Conservation (phyloP, 2,888 invertebrate genomes). For the Ectobius pallidus region DNA sequence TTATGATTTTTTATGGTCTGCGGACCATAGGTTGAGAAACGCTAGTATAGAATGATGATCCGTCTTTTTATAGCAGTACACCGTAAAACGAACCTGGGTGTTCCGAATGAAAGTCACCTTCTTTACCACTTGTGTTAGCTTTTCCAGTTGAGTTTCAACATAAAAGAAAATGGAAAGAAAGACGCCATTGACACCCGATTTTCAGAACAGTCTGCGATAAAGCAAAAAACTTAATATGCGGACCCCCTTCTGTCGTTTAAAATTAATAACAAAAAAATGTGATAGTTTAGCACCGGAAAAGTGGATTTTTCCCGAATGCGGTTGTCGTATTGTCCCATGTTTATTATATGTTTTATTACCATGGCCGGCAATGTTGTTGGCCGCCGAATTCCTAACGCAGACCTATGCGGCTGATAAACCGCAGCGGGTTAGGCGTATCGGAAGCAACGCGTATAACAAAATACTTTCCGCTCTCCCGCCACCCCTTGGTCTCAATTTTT, state of each 20-base stretch:
- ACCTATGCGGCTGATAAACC: conserved; percentile 9
- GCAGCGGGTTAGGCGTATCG: conserved; percentile 22
- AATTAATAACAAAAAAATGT: conserved; percentile 1
- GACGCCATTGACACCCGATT: no score
- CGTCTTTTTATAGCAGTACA: no score
- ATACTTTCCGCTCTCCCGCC: not conserved
- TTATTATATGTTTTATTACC: conserved; percentile 25
- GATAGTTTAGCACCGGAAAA: conserved; percentile 20
- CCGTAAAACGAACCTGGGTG: no score
- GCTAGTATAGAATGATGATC: no score
- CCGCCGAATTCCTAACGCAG: conserved; percentile 9
- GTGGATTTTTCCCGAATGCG: not conserved
- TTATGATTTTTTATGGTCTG: no score
- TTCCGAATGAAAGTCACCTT: no score
- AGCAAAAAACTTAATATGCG: not conserved
- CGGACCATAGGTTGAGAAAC: no score
- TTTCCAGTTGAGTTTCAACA: no score
- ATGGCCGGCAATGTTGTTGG: not conserved
- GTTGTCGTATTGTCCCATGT: not conserved
- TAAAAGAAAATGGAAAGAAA: no score
- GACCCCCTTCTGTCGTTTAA: not conserved
- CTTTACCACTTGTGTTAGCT: no score
- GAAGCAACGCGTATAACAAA: conserved; percentile 16
- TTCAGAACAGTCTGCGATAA: no score
- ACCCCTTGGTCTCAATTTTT: conserved; percentile 15